Evolutionary conservation across 1,140 invertebrate genomes (phyloP), one percentile per base, ranked within the genome.

Genomic region (Drosophila orosa): DNA sequence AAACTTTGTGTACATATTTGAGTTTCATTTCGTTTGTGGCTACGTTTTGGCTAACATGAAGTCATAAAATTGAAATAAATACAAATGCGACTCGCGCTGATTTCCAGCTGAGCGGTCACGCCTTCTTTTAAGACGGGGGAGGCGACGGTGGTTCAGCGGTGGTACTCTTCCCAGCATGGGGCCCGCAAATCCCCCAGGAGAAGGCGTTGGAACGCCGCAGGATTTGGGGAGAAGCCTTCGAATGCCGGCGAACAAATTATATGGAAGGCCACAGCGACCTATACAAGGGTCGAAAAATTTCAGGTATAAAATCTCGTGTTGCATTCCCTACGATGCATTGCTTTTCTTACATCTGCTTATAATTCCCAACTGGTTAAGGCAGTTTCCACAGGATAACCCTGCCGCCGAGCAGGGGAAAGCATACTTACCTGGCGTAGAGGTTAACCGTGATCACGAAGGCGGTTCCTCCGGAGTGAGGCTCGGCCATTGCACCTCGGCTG

Each of bases 391-490:
- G 27, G 25, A 44, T 60, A 56, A 66, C 44, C 67, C 35, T 3
- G 10, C 0, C 4, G 5, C 3, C 2, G 44, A 59, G 65, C 44
- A 0, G 31, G 13, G 31, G 0, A 83, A 91, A 90, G 86, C 93
- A 93, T 93, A 93, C 92, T 93, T 93, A 93, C 93, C 92, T 93
- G 93, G 92, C 92, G 92, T 92, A 92, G 94, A 94, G 93, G 92
- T 92, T 92, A 87, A 94, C 93, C 93, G 91, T 94, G 94, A 95
- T 95, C 94, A 94, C 55, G 76, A 94, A 95, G 94, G 94, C 92
- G 93, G 94, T 94, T 93, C 92, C 93, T 93, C 93, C 94, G 93
- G 93, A 92, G 92, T 75, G 94, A 95, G 94, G 91, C 94, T 93
- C 79, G 82, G 84, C 50, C 80, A 81, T 82, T 80, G 79, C 73